Evolutionary conservation across 2,113 vertebrate genomes (phyloP).

Genomic region (Centropus bengalensis): DNA sequence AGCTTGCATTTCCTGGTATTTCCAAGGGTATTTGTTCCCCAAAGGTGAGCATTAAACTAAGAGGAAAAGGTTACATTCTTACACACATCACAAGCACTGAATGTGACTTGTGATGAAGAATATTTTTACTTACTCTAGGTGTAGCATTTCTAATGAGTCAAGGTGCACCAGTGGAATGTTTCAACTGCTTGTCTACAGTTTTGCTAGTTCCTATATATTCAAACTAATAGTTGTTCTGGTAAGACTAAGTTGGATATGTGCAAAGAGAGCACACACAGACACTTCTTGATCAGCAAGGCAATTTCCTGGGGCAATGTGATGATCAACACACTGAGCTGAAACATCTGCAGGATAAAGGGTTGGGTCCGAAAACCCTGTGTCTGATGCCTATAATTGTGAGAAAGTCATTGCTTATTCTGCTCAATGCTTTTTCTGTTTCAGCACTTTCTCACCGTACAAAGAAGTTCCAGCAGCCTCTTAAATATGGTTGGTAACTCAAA

Average conservation of each 20-base stretch:
- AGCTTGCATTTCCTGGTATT: neutral
- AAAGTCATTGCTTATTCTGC: slow-evolving; percentile 55
- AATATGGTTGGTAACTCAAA: slow-evolving; percentile 45
- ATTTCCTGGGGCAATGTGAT: slow-evolving; percentile 56
- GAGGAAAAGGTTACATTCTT: neutral
- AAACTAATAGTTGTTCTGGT: neutral
- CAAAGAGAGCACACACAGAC: neutral
- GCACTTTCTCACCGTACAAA: slow-evolving; percentile 47
- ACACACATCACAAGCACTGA: neutral
- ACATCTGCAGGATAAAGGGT: slow-evolving; percentile 58
- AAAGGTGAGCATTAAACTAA: neutral
- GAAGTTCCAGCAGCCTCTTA: slow-evolving; percentile 50
- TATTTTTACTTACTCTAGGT: neutral
- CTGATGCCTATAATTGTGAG: slow-evolving; percentile 60
- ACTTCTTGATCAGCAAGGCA: slow-evolving; percentile 42
- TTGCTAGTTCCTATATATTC: neutral
- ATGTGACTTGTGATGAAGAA: neutral
- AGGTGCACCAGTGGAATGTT: neutral
- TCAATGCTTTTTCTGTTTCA: slow-evolving; percentile 58
- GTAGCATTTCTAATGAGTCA: neutral
- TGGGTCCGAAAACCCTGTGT: slow-evolving; percentile 56
- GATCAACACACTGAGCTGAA: slow-evolving; percentile 47
- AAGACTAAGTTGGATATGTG: neutral
- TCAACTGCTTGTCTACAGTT: neutral
- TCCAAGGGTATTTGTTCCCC: slow-evolving; percentile 27